phyloP scores from a whole-genome alignment of 2,888 invertebrate genomes.

The Hartigia nigra region DNA sequence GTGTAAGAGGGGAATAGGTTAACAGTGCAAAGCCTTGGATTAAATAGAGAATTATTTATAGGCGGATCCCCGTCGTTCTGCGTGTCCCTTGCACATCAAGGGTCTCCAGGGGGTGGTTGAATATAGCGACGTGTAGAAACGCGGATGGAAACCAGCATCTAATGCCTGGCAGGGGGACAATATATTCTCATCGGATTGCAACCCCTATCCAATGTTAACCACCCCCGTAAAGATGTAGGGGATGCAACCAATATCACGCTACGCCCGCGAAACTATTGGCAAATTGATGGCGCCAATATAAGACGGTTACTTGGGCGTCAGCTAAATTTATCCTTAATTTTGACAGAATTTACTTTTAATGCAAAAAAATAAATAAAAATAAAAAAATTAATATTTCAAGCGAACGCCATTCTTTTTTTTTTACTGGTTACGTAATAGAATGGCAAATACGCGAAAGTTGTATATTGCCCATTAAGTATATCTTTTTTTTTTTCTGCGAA shows the following conservation, averaged over 20 bases:
- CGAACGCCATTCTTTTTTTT: too few relatives aligned
- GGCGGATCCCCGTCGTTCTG: not conserved
- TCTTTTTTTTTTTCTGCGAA: too few relatives aligned
- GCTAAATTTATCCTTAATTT: not conserved
- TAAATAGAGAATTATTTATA: not conserved
- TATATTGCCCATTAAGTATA: too few relatives aligned
- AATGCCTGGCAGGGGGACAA: not conserved
- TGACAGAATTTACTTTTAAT: not conserved
- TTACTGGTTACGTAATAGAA: too few relatives aligned
- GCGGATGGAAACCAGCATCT: not conserved
- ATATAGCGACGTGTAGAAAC: not conserved
- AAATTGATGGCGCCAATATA: conserved; percentile 9
- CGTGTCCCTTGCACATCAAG: not conserved
- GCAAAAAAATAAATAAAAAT: too few relatives aligned
- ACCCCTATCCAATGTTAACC: not conserved
- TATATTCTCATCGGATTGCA: not conserved
- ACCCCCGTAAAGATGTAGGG: not conserved
- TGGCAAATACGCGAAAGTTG: too few relatives aligned
- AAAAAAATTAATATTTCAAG: not conserved
- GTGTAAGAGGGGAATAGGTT: not conserved
- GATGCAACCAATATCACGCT: conserved; percentile 8
- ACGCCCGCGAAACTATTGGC: conserved; percentile 1
- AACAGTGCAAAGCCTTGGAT: not conserved
- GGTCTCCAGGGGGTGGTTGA: not conserved
- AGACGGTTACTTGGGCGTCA: not conserved